These are phyloP conservation scores for Semicossyphus pulcher DNA, from an alignment of 2,113 vertebrate species.

Conservation along the genomic window DNA sequence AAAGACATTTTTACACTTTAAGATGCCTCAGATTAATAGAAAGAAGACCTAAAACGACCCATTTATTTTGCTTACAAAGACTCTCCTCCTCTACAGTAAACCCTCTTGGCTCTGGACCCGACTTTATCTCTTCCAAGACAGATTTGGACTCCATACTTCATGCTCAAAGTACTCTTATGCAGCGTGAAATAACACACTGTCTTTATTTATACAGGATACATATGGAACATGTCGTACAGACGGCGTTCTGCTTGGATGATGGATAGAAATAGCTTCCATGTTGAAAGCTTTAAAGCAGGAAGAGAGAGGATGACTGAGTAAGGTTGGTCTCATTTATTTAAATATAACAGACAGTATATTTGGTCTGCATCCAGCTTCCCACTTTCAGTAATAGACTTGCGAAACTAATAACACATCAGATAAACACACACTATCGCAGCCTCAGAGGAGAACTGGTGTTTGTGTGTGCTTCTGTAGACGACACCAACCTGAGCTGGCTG, in stretches of 20 bases:
- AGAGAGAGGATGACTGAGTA: neutral
- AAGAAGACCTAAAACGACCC: too few relatives aligned
- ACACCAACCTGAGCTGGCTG: conserved; percentile 89
- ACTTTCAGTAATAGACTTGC: conserved; percentile 10
- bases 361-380: conserved; percentile 1
- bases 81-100: neutral
- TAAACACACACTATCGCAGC: neutral
- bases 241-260: neutral
- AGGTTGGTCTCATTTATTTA: conserved; percentile 24
- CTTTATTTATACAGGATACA: conserved; percentile 31
- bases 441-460: neutral
- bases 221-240: conserved; percentile 6
- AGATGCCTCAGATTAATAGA: too few relatives aligned
- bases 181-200: conserved; percentile 10
- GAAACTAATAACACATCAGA: neutral
- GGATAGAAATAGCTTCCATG: conserved; percentile 27
- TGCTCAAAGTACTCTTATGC: neutral
- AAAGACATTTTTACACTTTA: neutral
- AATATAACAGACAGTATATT: conserved; percentile 1
- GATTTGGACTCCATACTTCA: conserved; percentile 22
- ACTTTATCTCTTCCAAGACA: conserved; percentile 40
- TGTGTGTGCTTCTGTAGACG: neutral
- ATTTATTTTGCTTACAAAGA: too few relatives aligned
- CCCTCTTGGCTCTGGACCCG: neutral
- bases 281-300: conserved; percentile 24